Evolutionary conservation across 2,888 invertebrate genomes (phyloP), one percentile per base, ranked within the genome.

Genomic region (Nephrocerus scutellatus): DNA sequence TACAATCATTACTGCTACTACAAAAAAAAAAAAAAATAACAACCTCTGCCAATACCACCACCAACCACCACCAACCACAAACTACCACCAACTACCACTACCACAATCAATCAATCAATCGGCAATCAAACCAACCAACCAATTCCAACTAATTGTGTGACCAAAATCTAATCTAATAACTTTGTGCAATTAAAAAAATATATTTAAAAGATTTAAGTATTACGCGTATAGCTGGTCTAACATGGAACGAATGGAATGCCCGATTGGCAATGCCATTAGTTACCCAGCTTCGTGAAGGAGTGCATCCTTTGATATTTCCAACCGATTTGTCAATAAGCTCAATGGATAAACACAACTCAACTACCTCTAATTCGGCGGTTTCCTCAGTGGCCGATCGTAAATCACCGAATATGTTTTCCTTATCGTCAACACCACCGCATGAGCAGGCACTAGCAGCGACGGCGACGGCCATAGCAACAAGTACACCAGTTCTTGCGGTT

Each of bases 241-340:
- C 76, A 63, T 82, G 82, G 81, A 80, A 79, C 55, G 77, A 78
- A 67, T 82, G 81, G 81, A 82, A 82, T 56, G 79, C 81, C 53
- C 73, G 84, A 54, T 70, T 86, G 66, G 82, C 84, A 55, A 73
- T 82, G 70, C 81, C 82, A 41, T 73, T 80, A 65, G 76, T 79
- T 60, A 72, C 73, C 19, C 66, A 74, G 51, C 68, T 77, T 62
- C 72, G 77, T 30, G 77, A 75, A 56, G 69, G 72, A 59, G 70
- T 60, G 26, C 66, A 65, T 46, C 67, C 68, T 3, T 38, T 69
- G 36, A 57, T 69, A 44, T 69, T 69, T 50, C 67, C 68, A 47
- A 65, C 66, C 30, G 68, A 69, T 52, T 53, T 68, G 23, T 66
- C 64, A 15, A 54, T 65, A 13, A 57, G 49, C 34, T 46, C 55